Conservation (phyloP, 1,140 invertebrate species). For the Ostrea denselamellosa region DNA sequence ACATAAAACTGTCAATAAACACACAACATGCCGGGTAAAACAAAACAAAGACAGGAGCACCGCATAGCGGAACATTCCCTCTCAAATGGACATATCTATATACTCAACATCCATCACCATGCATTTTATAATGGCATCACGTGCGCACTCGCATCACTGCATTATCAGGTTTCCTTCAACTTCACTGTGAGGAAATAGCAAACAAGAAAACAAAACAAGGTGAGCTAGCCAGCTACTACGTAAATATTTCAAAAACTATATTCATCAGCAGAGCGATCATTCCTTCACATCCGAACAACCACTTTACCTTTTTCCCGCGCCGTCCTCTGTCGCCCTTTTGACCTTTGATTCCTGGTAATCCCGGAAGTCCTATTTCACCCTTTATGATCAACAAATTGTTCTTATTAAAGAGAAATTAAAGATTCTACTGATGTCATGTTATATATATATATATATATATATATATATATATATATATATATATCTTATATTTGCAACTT, state of each 20-base stretch:
- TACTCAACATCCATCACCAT: too few relatives aligned
- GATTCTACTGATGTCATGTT: not conserved
- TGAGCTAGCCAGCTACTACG: too few relatives aligned
- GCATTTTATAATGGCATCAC: too few relatives aligned
- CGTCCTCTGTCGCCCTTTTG: conserved; percentile 90
- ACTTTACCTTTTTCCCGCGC: conserved; percentile 84
- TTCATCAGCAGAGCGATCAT: not conserved
- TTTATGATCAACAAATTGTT: conserved; percentile 46
- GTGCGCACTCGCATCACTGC: too few relatives aligned
- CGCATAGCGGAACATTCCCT: not conserved
- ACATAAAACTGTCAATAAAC: not conserved
- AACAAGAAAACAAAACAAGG: too few relatives aligned
- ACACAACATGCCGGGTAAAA: not conserved
- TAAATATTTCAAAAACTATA: too few relatives aligned
- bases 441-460: not conserved
- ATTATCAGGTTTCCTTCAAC: too few relatives aligned
- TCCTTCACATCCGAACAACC: not conserved
- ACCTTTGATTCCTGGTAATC: conserved; percentile 87
- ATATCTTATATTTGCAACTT: not conserved
- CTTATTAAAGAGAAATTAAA: not conserved
- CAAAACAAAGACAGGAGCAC: not conserved
- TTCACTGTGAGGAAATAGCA: too few relatives aligned
- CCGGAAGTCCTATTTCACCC: conserved; percentile 85
- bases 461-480: not conserved
- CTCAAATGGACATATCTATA: too few relatives aligned